These are phyloP conservation scores for Plagiodera versicolora DNA, from an alignment of 2,888 invertebrate genomes.

Conservation along the genomic window DNA sequence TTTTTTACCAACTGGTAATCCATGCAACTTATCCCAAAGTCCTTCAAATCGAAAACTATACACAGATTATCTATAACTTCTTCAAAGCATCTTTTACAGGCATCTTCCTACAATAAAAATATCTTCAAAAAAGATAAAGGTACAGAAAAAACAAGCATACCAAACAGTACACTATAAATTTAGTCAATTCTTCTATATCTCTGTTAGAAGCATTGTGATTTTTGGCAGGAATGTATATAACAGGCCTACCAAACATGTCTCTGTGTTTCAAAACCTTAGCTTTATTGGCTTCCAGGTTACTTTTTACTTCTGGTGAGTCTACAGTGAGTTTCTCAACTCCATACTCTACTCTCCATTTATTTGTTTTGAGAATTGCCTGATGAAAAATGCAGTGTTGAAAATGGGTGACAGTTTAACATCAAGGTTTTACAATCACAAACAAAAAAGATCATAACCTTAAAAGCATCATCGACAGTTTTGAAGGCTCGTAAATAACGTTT, in stretches of 20 bases:
- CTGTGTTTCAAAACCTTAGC: conserved; percentile 71
- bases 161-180: conserved; percentile 76
- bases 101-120: conserved; percentile 76
- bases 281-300: conserved; percentile 63
- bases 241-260: conserved; percentile 73
- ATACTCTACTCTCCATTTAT: conserved; percentile 77
- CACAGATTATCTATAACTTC: conserved; percentile 78
- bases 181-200: conserved; percentile 75
- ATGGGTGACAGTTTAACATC: too few relatives aligned
- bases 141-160: conserved; percentile 51
- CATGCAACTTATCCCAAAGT: conserved; percentile 76
- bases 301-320: conserved; percentile 59
- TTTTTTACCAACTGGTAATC: conserved; percentile 80
- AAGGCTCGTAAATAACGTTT: conserved; percentile 74
- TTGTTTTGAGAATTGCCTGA: conserved; percentile 76
- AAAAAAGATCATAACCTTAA: conserved; percentile 60
- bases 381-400: background rate
- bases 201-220: conserved; percentile 73
- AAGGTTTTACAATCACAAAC: too few relatives aligned
- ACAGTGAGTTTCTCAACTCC: conserved; percentile 64
- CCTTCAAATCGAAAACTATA: conserved; percentile 76
- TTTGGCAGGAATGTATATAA: conserved; percentile 77
- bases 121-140: too few relatives aligned
- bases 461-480: conserved; percentile 71
- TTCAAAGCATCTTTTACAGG: conserved; percentile 76